Evolutionary conservation across 2,113 vertebrate genomes (phyloP), one percentile per base, ranked within the genome.

Genomic region (Jacana jacana): DNA sequence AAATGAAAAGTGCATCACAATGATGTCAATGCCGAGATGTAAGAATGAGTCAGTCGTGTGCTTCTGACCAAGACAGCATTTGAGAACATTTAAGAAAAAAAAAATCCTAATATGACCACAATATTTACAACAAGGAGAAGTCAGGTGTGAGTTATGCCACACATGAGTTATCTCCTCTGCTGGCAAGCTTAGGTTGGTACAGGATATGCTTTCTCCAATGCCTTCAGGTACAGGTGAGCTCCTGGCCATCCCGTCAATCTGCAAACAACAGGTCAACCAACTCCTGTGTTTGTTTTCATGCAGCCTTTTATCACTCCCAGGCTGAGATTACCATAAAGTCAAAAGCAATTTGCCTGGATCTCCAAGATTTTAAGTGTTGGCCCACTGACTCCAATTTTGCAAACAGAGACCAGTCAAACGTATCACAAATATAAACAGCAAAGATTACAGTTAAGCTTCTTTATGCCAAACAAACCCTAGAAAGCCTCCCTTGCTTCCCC

Each of bases 1-100:
- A 84, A 94, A 91, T 57, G 83, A 94, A 89, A 92, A 89, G 92
- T 91, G 83, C 92, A 85, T 94, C 91, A 95, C 86, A 76, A 14
- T 73, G 88, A 95, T 81, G 68, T 93, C 92, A 91, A 72, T 86
- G 72, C 83, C 71, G 88, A 95, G 89, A 95, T 76, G 76, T 13
- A 71, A 52, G 83, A 61, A 83, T 96, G 95, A 96, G 73, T 95
- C 97, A 96, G 91, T 81, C 3, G 3, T 72, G 35, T 44, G 64
- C 88, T 94, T 83, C 91, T 92, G 68, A 96, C 77, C 0, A 1
- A 94, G 70, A 77, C 64, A 75, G 15, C 28, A 13, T 0, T 0
- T 48, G 31, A 83, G 37, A 81, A 39, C 25, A 76, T 65, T 31
- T 25, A 39, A 55, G 60, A 40, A 89, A 93, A 86, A 42, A 39